Percentiles rank a stretch among this genome's conserved stretches.
Conservation (phyloP, 2,113 vertebrate genomes). For the Arenaria interpres region DNA sequence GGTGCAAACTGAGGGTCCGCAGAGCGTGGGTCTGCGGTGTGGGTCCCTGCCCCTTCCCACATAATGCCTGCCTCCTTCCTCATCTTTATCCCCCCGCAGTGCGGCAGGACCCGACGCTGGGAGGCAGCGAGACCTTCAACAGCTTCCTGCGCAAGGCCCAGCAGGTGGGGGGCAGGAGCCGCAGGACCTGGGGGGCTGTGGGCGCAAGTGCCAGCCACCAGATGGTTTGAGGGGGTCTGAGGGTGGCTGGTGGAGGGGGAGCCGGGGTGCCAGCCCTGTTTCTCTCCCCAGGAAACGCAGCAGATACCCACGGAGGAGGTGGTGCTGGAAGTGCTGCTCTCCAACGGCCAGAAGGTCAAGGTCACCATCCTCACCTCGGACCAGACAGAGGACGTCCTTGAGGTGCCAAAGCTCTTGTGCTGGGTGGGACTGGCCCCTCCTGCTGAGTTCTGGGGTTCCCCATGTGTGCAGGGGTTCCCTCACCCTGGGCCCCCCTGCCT, state of each 20-base stretch:
- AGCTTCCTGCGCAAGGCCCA: slow-evolving; percentile 96
- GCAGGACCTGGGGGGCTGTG: background rate
- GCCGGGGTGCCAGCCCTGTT: background rate
- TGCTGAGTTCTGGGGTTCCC: background rate
- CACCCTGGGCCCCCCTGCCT: background rate
- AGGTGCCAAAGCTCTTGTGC: slow-evolving; percentile 74
- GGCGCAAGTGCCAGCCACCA: rapidly evolving
- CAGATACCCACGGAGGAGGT: slow-evolving; percentile 97
- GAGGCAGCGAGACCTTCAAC: slow-evolving; percentile 93
- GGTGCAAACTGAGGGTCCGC: background rate
- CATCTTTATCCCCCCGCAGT: slow-evolving; percentile 72
- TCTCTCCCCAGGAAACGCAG: slow-evolving; percentile 88
- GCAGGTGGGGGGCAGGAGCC: slow-evolving; percentile 79
- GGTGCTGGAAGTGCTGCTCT: slow-evolving; percentile 90
- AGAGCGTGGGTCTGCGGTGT: no score
- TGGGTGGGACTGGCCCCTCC: background rate
- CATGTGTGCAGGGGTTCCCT: rapidly evolving
- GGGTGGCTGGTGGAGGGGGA: background rate
- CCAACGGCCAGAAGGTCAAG: slow-evolving; percentile 91
- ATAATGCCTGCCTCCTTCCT: background rate
- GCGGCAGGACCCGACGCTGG: slow-evolving; percentile 91
- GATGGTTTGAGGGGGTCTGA: background rate
- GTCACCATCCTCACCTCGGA: slow-evolving; percentile 92
- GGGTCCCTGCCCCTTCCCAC: background rate
- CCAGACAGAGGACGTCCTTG: slow-evolving; percentile 95